Evolutionary conservation across 2,888 invertebrate genomes (phyloP).

Genomic region (Drosophila basisetae): DNA sequence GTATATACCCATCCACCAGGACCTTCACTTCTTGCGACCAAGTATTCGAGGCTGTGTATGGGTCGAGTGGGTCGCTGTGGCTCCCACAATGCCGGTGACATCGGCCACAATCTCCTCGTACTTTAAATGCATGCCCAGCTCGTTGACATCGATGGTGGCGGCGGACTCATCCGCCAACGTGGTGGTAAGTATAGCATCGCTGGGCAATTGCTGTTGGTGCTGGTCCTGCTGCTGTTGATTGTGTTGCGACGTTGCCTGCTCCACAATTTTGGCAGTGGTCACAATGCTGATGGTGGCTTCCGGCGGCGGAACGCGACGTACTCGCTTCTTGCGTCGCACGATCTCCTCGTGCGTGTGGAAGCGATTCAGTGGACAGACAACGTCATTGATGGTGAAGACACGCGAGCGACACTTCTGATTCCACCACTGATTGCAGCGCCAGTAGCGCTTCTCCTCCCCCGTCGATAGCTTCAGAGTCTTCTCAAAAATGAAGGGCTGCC

Average conservation of each 20-base stretch:
- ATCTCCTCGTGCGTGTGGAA: conserved; percentile 85
- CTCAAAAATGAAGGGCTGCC: conserved; percentile 85
- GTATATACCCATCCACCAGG: conserved; percentile 3
- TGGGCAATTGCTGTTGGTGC: conserved; percentile 46
- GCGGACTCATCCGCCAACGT: conserved; percentile 61
- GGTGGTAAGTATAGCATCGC: conserved; percentile 65
- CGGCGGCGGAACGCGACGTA: conserved; percentile 71
- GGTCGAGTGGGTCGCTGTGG: conserved; percentile 32
- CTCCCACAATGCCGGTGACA: conserved; percentile 81
- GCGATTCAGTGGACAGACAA: conserved; percentile 84
- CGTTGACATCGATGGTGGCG: conserved; percentile 69
- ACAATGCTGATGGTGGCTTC: conserved; percentile 21
- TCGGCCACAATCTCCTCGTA: conserved; percentile 85
- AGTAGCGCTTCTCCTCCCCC: conserved; percentile 84
- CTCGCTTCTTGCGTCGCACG: conserved; percentile 84
- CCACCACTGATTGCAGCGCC: conserved; percentile 86
- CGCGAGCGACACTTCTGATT: conserved; percentile 85
- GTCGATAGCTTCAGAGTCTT: conserved; percentile 83
- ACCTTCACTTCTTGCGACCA: conserved; percentile 45
- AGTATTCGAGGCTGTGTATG: conserved; percentile 31
- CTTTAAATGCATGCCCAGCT: conserved; percentile 82
- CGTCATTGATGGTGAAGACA: conserved; percentile 84
- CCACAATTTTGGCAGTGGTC: conserved; percentile 22
- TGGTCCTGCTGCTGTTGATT: conserved; percentile 44
- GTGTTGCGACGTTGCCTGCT: conserved; percentile 14